Conservation (phyloP, 2,113 vertebrate species). For the Jacana jacana region DNA sequence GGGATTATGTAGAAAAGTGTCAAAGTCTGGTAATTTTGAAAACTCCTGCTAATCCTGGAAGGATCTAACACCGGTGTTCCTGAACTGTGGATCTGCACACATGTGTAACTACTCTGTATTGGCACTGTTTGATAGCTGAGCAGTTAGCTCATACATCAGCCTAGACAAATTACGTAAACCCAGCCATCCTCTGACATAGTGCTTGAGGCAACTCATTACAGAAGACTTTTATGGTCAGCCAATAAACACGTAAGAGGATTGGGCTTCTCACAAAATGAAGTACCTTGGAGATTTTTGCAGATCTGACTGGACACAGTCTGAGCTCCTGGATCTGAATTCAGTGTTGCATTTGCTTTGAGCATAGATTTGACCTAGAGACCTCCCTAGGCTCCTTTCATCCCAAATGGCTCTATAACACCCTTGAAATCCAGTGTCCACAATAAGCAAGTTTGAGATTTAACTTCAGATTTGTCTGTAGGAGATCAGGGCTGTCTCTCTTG, state of each 20-base stretch:
- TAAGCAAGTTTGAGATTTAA: neutral
- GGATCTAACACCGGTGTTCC: neutral
- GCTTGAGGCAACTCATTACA: neutral
- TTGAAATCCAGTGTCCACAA: neutral
- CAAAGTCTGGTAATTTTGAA: neutral
- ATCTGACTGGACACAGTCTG: neutral
- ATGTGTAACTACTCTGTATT: neutral
- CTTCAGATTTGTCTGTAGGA: neutral
- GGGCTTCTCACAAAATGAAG: neutral
- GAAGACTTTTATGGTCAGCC: neutral
- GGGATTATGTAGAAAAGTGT: neutral
- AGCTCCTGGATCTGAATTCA: neutral
- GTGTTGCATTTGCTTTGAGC: neutral
- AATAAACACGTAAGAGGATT: neutral
- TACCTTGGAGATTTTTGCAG: neutral
- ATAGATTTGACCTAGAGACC: neutral
- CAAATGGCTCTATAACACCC: neutral
- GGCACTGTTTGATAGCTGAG: accelerated
- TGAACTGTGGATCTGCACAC: neutral
- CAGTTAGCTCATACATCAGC: neutral
- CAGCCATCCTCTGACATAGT: neutral
- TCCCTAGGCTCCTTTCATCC: neutral
- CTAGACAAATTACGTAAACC: neutral
- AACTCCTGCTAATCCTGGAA: neutral
- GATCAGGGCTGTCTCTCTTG: neutral